Evolutionary conservation across 2,888 invertebrate genomes (phyloP), one percentile per base, ranked within the genome.

Genomic region (Lasioglossum lativentre): DNA sequence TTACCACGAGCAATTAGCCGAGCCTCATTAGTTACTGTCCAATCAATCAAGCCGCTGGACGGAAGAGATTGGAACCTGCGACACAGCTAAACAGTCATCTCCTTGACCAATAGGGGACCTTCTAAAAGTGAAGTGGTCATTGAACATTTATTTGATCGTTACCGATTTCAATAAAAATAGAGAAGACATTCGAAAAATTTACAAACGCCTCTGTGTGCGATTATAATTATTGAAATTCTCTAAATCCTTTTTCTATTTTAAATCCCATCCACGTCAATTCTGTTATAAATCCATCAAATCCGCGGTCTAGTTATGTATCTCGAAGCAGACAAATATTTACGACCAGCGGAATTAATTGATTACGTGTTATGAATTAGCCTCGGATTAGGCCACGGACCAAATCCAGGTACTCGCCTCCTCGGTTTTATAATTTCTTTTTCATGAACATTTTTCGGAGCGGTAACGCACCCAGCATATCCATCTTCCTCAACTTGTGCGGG

Each of bases 21-120:
- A 75, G 84, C 85, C 89, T 92, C 93, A 93, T 93, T 93, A 93
- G 93, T 93, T 92, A 92, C 91, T 86, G 90, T 90, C 93, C 92
- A 93, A 93, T 93, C 92, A 92, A 92, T 92, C 93, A 93, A 87
- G 56, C 63, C 82, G 75, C 56, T 82, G 68, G 86, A 84, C 90
- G 85, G 84, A 83, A 87, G 83, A 83, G 59, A 86, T 86, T 83
- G 74, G 83, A 86, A 88, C 77, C 76, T 52, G 63, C 83, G 87
- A 78, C 83, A 68, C 47, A 59, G 68, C 14, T 27, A 68, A 72
- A 66, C 59, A 34, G 77, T 30, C 23, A 10, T n/a, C 47, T n/a
- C 74, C 52, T 73, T 42, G 47, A n/a, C 40, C 66, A 45, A 82
- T 45, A 30, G 5, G 27, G 12, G 4, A 19, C 23, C 38, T 30